Conservation (phyloP, 2,113 vertebrate genomes). For the Neofelis nebulosa region DNA sequence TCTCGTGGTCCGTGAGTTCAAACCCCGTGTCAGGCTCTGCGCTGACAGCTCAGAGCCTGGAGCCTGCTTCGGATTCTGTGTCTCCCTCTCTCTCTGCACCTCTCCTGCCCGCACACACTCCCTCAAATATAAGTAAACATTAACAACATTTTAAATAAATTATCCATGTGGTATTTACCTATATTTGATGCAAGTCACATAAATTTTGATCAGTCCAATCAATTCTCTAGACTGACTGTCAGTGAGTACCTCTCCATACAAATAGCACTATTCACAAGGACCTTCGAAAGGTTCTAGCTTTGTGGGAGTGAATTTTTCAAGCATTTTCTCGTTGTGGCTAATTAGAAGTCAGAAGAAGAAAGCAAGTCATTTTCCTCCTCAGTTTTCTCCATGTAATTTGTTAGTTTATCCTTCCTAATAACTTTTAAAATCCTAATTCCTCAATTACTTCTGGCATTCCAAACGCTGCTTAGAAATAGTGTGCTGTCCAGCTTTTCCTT, state of each 20-base stretch:
- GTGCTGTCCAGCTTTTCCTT: neutral
- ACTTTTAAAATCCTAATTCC: slow-evolving; percentile 71
- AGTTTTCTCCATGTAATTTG: slow-evolving; percentile 59
- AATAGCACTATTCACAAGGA: neutral
- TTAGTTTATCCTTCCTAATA: slow-evolving; percentile 75
- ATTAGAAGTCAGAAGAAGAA: slow-evolving; percentile 68
- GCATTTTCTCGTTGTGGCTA: slow-evolving; percentile 52
- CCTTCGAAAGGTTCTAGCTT: slow-evolving; percentile 57
- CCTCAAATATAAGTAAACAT: too few relatives aligned
- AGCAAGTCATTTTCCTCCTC: slow-evolving; percentile 27
- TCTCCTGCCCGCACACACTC: too few relatives aligned
- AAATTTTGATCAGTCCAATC: slow-evolving; percentile 25
- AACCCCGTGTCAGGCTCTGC: too few relatives aligned
- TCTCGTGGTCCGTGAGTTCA: too few relatives aligned
- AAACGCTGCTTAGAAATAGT: slow-evolving; percentile 6
- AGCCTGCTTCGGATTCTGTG: too few relatives aligned
- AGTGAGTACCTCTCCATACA: neutral
- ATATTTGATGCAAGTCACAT: slow-evolving; percentile 12
- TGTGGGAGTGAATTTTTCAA: slow-evolving; percentile 46
- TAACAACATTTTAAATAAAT: neutral
- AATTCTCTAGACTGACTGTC: neutral
- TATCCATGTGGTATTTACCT: neutral
- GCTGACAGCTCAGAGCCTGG: too few relatives aligned
- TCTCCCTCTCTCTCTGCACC: too few relatives aligned
- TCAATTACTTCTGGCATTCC: slow-evolving; percentile 20